Percentiles rank a stretch among this genome's conserved stretches.
phyloP scores from a whole-genome alignment of 2,797 vertebrate species.

The Carcharodon carcharias region DNA sequence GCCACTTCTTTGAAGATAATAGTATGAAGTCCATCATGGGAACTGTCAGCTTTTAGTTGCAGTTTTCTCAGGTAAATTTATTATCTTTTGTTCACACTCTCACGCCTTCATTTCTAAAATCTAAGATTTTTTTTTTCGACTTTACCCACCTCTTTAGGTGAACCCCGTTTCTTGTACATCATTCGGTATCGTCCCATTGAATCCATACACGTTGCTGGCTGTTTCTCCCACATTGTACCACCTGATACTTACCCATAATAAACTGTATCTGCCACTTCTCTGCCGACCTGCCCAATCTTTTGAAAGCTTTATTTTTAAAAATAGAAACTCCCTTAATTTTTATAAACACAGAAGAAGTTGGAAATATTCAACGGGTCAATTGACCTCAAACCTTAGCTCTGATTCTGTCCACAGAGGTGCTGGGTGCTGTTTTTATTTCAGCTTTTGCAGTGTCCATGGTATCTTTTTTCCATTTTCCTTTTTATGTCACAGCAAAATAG shows the following conservation, averaged over 20 bases:
- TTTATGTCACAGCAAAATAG: too few relatives aligned
- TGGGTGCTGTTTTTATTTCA: too few relatives aligned
- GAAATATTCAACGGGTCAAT: too few relatives aligned
- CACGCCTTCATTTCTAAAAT: neutral
- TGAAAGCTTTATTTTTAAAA: too few relatives aligned
- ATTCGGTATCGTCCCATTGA: neutral
- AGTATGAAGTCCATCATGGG: too few relatives aligned
- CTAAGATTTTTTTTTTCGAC: neutral
- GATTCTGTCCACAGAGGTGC: too few relatives aligned
- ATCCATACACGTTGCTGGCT: neutral
- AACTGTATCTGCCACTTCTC: neutral
- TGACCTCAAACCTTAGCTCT: too few relatives aligned
- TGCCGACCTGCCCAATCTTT: neutral
- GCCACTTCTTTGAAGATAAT: too few relatives aligned
- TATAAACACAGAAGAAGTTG: neutral
- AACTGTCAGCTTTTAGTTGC: too few relatives aligned
- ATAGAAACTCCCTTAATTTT: neutral
- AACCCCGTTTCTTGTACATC: neutral
- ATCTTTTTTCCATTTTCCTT: too few relatives aligned
- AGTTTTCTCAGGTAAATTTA: neutral
- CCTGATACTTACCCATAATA: neutral
- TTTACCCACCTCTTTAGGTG: neutral
- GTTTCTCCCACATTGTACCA: neutral
- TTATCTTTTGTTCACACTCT: neutral
- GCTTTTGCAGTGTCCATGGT: too few relatives aligned